Evolutionary conservation across 1,140 invertebrate genomes (phyloP).

Genomic region (Procambarus virginalis): DNA sequence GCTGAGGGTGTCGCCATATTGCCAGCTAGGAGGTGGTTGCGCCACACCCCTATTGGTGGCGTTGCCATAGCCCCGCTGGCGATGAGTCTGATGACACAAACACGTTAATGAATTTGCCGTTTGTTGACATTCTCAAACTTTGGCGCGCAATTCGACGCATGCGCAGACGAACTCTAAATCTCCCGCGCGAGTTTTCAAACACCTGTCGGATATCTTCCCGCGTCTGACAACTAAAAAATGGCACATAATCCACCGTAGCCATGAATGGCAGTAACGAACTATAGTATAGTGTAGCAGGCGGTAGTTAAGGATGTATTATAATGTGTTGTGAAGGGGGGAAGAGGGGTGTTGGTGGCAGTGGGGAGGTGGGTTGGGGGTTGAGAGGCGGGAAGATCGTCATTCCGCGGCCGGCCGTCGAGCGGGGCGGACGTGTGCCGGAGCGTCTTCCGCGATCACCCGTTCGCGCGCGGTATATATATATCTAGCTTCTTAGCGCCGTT

Average conservation of each 20-base stretch:
- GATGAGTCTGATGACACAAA: too few species aligned
- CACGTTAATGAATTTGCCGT: too few species aligned
- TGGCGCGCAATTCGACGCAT: background rate
- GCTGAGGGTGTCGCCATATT: too few species aligned
- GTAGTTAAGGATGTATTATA: background rate
- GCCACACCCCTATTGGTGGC: too few species aligned
- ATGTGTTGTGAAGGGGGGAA: background rate
- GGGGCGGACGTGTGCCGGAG: background rate
- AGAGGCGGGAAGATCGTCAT: background rate
- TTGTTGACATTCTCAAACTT: too few species aligned
- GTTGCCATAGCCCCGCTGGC: too few species aligned
- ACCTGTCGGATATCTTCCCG: background rate
- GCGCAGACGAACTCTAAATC: background rate
- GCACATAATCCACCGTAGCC: too few species aligned
- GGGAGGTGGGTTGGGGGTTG: background rate
- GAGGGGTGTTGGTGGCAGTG: background rate
- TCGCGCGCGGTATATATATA: background rate
- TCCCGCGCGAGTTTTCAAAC: background rate
- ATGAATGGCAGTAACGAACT: background rate
- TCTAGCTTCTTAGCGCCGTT: too few species aligned
- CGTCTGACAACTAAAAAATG: too few species aligned
- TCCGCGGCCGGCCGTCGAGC: slow-evolving; percentile 7
- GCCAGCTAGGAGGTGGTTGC: too few species aligned
- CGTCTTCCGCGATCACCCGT: background rate
- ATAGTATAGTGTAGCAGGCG: background rate